phyloP scores from a whole-genome alignment of 1,140 invertebrate genomes.

The Heterodera carotae region DNA sequence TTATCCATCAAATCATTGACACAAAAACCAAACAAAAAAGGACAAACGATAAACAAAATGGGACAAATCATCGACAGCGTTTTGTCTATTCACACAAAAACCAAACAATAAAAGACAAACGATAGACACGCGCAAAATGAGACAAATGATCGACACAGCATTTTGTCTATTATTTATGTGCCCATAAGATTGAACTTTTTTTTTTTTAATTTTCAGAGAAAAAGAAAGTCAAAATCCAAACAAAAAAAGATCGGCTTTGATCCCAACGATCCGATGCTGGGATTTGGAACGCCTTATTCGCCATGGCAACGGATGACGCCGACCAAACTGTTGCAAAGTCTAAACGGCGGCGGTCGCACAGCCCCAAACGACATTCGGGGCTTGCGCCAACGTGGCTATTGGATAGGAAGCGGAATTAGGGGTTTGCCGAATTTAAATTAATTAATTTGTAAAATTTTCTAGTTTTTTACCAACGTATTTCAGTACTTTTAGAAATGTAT shows the following conservation, averaged over 20 bases:
- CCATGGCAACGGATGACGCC: slow-evolving; percentile 23
- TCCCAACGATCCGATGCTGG: slow-evolving; percentile 29
- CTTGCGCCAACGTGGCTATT: slow-evolving; percentile 4
- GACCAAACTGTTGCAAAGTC: slow-evolving; percentile 9
- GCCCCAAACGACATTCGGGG: slow-evolving; percentile 1
- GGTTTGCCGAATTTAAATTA: not conserved
- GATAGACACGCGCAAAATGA: no score
- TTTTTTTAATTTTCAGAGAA: slow-evolving; percentile 3
- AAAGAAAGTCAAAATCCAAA: slow-evolving; percentile 5
- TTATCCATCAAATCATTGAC: no score
- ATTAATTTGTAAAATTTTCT: not conserved
- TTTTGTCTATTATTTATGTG: not conserved
- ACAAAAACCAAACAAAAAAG: no score
- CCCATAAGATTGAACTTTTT: not conserved
- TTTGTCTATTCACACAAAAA: no score
- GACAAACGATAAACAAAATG: no score
- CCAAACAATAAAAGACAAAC: no score
- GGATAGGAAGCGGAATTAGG: not conserved
- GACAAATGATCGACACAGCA: no score
- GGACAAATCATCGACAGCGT: no score
- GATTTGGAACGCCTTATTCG: slow-evolving; percentile 25
- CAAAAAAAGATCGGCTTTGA: slow-evolving; percentile 7
- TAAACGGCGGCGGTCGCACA: not conserved
- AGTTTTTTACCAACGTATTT: no score
- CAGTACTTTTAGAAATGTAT: no score